A percentile compares a stretch with the other conserved stretches of the same genome.
Conservation (phyloP, 2,797 vertebrate genomes). For the Triplophysa bombifrons region DNA sequence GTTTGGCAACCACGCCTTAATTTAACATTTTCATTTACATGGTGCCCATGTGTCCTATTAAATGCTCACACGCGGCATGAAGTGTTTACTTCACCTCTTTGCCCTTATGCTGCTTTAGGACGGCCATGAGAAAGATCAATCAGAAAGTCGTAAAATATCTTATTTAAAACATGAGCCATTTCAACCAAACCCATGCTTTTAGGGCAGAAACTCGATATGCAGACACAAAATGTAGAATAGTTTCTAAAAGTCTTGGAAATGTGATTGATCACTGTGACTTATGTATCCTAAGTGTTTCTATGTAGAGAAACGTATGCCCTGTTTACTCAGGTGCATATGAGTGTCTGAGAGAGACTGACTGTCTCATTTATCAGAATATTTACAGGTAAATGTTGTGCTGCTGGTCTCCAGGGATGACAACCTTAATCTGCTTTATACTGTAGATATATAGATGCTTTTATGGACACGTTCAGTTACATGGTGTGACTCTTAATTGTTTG, state of each 20-base stretch:
- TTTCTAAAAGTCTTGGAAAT: background rate
- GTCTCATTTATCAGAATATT: conserved; percentile 14
- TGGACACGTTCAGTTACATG: background rate
- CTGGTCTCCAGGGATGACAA: conserved; percentile 5
- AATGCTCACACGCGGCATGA: background rate
- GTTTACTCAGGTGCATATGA: background rate
- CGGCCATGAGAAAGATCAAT: conserved; percentile 3
- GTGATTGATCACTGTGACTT: background rate
- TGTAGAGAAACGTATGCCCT: background rate
- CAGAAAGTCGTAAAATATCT: background rate
- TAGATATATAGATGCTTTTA: background rate
- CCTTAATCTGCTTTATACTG: conserved; percentile 3
- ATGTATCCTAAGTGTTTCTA: conserved; percentile 3
- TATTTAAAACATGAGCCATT: background rate
- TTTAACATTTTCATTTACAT: background rate
- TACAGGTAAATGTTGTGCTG: conserved; percentile 1
- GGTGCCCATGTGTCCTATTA: background rate
- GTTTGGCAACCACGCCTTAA: background rate
- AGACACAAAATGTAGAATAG: background rate
- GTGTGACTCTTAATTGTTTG: background rate
- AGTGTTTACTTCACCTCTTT: background rate
- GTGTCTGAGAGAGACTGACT: background rate
- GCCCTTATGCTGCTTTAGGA: background rate
- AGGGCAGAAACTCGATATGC: background rate
- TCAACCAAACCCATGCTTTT: background rate